These are phyloP conservation scores for Prionchulus punctatus DNA, from an alignment of 2,888 invertebrate species.

Conservation along the genomic window DNA sequence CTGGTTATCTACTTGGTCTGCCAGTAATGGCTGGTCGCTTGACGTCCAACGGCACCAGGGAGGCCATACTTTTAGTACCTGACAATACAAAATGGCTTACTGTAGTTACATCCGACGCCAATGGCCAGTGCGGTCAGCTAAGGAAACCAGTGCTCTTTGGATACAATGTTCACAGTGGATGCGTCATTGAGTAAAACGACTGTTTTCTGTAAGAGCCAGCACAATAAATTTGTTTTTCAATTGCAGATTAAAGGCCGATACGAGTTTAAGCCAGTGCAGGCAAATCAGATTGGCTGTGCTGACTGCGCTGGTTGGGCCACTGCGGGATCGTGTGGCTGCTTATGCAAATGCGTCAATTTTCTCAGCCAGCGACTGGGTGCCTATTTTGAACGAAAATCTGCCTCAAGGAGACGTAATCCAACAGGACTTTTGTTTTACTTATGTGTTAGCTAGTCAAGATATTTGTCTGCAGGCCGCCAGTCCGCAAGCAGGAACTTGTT, in stretches of 20 bases:
- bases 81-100: slow-evolving; percentile 20
- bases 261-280: background rate
- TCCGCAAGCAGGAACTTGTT: slow-evolving; percentile 12
- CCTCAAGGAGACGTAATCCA: too few relatives aligned
- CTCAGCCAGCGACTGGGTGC: slow-evolving; percentile 32
- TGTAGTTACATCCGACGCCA: slow-evolving; percentile 20
- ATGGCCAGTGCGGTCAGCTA: slow-evolving; percentile 22
- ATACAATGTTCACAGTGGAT: slow-evolving; percentile 31
- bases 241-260: background rate
- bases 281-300: background rate
- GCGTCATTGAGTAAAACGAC: slow-evolving; percentile 29
- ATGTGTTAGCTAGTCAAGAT: too few relatives aligned
- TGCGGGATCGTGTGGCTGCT: slow-evolving; percentile 21
- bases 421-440: too few relatives aligned
- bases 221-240: background rate
- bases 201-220: background rate
- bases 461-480: background rate
- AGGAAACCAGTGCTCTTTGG: slow-evolving; percentile 26
- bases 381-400: slow-evolving; percentile 15
- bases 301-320: background rate
- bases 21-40: slow-evolving; percentile 45
- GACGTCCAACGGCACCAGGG: background rate
- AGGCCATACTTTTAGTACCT: background rate
- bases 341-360: slow-evolving; percentile 29
- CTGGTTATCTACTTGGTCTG: slow-evolving; percentile 52